Evolutionary conservation across 2,113 vertebrate genomes (phyloP).

Genomic region (Plecotus auritus): DNA sequence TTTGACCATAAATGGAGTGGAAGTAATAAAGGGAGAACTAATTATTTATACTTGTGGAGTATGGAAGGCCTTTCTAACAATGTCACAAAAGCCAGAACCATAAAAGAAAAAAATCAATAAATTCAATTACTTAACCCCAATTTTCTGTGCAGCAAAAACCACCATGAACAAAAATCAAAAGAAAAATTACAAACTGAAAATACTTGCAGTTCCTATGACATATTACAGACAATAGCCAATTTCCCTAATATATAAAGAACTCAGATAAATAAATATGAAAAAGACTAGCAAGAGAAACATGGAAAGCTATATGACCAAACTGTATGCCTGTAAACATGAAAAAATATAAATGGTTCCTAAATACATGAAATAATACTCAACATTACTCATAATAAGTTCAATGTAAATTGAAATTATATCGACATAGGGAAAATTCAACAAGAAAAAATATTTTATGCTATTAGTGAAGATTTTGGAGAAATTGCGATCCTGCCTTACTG

Average conservation of each 20-base stretch:
- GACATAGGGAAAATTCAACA: neutral
- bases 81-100: neutral
- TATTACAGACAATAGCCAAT: neutral
- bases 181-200: neutral
- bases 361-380: neutral
- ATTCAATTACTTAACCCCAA: neutral
- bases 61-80: slow-evolving; percentile 1
- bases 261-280: neutral
- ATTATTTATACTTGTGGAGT: neutral
- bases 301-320: neutral
- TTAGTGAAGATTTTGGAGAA: neutral
- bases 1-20: slow-evolving; percentile 16
- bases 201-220: neutral
- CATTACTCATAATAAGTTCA: neutral
- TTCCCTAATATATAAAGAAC: slow-evolving; percentile 13
- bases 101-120: slow-evolving; percentile 7
- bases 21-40: slow-evolving; percentile 39
- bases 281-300: neutral
- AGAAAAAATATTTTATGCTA: neutral
- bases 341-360: neutral
- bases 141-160: neutral
- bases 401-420: neutral
- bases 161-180: neutral
- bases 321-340: neutral
- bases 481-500: neutral